phyloP scores from a whole-genome alignment of 2,888 invertebrate genomes.

The Eucriotettix oculatus region DNA sequence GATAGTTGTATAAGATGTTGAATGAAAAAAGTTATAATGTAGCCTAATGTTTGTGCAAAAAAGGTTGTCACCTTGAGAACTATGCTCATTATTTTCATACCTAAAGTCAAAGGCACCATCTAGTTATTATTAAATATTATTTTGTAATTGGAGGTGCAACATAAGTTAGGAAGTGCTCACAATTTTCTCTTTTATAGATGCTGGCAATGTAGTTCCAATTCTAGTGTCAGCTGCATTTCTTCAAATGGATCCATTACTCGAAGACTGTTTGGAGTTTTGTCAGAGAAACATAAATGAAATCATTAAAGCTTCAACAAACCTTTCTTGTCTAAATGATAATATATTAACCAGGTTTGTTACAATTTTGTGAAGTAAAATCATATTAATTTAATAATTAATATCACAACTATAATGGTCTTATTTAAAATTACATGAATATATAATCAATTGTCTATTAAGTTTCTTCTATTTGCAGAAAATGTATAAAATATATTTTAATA shows the following conservation, averaged over 20 bases:
- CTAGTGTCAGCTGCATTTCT: conserved; percentile 88
- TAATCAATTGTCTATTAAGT: too few relatives aligned
- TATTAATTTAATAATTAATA: too few relatives aligned
- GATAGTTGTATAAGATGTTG: too few relatives aligned
- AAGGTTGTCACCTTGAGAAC: too few relatives aligned
- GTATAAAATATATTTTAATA: too few relatives aligned
- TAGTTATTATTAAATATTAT: too few relatives aligned
- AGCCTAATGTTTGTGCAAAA: too few relatives aligned
- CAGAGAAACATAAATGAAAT: conserved; percentile 77
- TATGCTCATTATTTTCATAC: background rate
- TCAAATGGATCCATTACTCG: conserved; percentile 77
- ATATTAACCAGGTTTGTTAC: conserved; percentile 24
- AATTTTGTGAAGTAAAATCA: background rate
- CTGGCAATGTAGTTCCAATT: conserved; percentile 69
- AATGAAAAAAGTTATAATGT: too few relatives aligned
- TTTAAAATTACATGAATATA: too few relatives aligned
- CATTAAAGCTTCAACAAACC: conserved; percentile 67
- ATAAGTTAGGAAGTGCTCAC: background rate
- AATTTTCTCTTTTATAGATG: conserved; percentile 15
- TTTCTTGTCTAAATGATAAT: conserved; percentile 74
- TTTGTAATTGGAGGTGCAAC: background rate
- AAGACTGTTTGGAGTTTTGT: conserved; percentile 73
- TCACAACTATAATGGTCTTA: too few relatives aligned
- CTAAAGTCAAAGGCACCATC: too few relatives aligned
- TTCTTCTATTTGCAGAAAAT: too few relatives aligned